These are phyloP conservation scores for Gasterosteus nipponicus DNA, from an alignment of 2,113 vertebrate genomes.

Conservation along the genomic window DNA sequence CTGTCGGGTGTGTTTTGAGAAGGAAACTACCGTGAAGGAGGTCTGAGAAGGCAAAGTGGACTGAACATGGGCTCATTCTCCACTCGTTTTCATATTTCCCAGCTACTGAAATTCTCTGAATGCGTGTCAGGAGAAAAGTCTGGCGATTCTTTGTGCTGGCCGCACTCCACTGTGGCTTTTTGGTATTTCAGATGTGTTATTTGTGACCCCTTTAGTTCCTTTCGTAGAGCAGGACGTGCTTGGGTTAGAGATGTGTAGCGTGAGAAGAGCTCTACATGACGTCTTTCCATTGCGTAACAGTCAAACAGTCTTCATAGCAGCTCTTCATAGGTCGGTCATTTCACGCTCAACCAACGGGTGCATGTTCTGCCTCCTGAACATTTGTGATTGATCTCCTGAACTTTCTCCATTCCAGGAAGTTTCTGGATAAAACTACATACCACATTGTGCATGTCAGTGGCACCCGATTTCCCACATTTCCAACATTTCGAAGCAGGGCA, in stretches of 20 bases:
- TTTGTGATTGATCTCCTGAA: conserved; percentile 1
- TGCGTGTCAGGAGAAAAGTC: conserved; percentile 36
- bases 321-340: background rate
- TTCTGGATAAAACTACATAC: conserved; percentile 18
- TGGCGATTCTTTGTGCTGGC: conserved; percentile 49
- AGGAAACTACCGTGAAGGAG: conserved; percentile 49
- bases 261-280: conserved; percentile 33
- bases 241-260: conserved; percentile 3
- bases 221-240: conserved; percentile 23
- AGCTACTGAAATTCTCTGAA: conserved; percentile 39
- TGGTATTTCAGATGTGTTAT: conserved; percentile 57
- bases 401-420: conserved; percentile 10
- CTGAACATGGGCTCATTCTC: conserved; percentile 16
- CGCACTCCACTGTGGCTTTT: conserved; percentile 6
- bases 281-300: conserved; percentile 1
- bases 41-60: conserved; percentile 38
- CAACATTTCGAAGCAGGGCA: conserved; percentile 47
- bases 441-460: conserved; percentile 1
- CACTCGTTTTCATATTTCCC: conserved; percentile 44
- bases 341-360: conserved; percentile 9
- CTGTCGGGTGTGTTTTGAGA: conserved; percentile 55
- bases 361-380: background rate
- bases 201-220: conserved; percentile 52
- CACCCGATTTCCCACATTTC: conserved; percentile 50
- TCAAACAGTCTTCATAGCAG: background rate